Conservation (phyloP, 2,888 invertebrate species). For the Muscina levida region DNA sequence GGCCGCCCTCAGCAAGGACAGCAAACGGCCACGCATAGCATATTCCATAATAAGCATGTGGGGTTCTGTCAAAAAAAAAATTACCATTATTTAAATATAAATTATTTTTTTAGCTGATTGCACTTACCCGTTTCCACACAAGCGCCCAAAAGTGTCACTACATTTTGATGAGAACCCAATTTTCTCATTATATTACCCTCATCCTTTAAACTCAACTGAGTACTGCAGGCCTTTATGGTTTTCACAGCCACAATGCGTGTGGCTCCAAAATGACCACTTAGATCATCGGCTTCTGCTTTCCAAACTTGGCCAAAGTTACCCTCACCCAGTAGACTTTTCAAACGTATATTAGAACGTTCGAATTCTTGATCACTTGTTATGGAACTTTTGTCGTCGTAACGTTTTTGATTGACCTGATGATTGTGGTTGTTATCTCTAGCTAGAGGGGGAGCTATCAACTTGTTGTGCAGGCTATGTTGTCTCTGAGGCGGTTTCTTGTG, state of each 20-base stretch:
- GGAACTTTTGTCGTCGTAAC: slow-evolving; percentile 76
- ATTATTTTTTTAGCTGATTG: background rate
- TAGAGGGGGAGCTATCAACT: slow-evolving; percentile 49
- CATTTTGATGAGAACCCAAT: slow-evolving; percentile 90
- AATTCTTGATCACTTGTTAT: slow-evolving; percentile 83
- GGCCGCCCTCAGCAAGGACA: slow-evolving; percentile 86
- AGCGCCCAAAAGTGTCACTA: slow-evolving; percentile 89
- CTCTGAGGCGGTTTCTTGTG: slow-evolving; percentile 61
- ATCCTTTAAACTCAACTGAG: slow-evolving; percentile 88
- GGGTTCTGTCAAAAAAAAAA: slow-evolving; percentile 84
- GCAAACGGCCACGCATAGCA: slow-evolving; percentile 90
- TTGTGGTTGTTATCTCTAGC: slow-evolving; percentile 61
- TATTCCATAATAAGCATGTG: slow-evolving; percentile 92
- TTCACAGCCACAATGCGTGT: slow-evolving; percentile 92
- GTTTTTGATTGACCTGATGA: slow-evolving; percentile 60
- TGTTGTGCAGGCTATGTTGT: slow-evolving; percentile 55
- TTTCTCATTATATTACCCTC: slow-evolving; percentile 92
- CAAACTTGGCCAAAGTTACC: slow-evolving; percentile 94
- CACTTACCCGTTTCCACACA: slow-evolving; percentile 89
- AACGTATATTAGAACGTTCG: slow-evolving; percentile 87
- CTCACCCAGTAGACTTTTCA: slow-evolving; percentile 90
- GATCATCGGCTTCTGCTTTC: slow-evolving; percentile 91
- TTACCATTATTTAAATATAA: slow-evolving; percentile 13
- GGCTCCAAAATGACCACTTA: slow-evolving; percentile 87
- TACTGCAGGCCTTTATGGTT: slow-evolving; percentile 89